These are phyloP conservation scores for Junonia oenone DNA, from an alignment of 2,888 invertebrate species.

Conservation along the genomic window DNA sequence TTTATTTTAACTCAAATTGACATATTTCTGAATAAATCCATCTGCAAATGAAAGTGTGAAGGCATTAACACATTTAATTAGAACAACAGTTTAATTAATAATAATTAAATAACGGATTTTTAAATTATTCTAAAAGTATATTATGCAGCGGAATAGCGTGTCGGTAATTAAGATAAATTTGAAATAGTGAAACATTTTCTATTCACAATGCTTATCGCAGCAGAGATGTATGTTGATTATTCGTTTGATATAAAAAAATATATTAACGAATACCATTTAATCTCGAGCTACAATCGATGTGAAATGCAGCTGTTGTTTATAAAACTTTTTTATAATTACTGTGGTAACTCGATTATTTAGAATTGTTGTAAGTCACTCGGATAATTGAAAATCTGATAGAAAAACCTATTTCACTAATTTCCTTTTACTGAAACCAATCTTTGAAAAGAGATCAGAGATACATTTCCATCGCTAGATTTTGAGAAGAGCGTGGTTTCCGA, in stretches of 20 bases:
- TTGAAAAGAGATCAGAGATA: no score
- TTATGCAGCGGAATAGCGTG: neutral
- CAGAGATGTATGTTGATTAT: neutral
- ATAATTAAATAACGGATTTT: neutral
- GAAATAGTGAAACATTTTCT: neutral
- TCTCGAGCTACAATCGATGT: neutral
- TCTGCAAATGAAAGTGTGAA: neutral
- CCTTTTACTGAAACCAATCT: no score
- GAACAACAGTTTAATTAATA: neutral
- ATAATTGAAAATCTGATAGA: no score
- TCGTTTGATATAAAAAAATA: conserved; percentile 1
- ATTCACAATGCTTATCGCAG: neutral
- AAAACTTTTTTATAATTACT: no score
- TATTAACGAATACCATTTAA: neutral
- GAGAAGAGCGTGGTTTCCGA: no score
- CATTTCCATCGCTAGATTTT: no score
- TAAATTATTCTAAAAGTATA: neutral
- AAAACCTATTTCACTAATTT: no score
- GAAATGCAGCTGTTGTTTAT: conserved; percentile 2
- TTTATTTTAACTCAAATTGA: no score
- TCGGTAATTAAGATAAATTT: neutral
- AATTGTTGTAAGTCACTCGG: no score
- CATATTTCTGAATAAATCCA: neutral
- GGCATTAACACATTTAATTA: neutral
- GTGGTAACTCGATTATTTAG: no score